Percentiles rank a stretch among this genome's conserved stretches.
These are phyloP conservation scores for Gambusia yucatana DNA, from an alignment of 2,797 vertebrate genomes.

Conservation along the genomic window DNA sequence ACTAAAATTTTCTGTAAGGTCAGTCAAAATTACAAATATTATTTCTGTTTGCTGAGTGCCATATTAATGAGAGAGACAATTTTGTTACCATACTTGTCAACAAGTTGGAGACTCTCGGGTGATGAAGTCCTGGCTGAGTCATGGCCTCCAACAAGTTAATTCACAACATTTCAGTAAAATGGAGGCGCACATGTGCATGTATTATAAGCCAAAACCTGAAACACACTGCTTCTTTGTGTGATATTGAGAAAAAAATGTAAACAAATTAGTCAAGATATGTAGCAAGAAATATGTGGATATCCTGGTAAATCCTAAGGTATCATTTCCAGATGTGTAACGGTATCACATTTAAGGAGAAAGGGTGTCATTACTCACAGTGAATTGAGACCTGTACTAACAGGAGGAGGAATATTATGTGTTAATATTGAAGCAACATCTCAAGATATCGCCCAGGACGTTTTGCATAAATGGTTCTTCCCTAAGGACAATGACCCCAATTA, in stretches of 20 bases:
- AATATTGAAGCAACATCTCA: not conserved
- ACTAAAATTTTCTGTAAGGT: not conserved
- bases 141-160: not conserved
- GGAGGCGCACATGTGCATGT: not conserved
- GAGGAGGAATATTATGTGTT: not conserved
- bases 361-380: not conserved
- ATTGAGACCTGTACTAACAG: not conserved
- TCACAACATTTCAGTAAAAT: not conserved
- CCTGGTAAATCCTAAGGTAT: not conserved
- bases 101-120: not conserved
- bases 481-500: not conserved
- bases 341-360: not conserved
- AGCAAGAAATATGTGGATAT: not conserved
- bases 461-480: not conserved
- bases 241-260: not conserved
- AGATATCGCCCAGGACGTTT: not conserved
- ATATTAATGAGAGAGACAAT: not conserved
- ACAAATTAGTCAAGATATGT: not conserved
- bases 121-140: not conserved
- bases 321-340: not conserved
- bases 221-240: not conserved
- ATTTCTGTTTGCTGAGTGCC: not conserved
- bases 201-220: not conserved
- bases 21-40: not conserved
- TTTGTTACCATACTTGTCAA: not conserved